Conservation (phyloP, 2,888 invertebrate species). For the Ophion ellenae region DNA sequence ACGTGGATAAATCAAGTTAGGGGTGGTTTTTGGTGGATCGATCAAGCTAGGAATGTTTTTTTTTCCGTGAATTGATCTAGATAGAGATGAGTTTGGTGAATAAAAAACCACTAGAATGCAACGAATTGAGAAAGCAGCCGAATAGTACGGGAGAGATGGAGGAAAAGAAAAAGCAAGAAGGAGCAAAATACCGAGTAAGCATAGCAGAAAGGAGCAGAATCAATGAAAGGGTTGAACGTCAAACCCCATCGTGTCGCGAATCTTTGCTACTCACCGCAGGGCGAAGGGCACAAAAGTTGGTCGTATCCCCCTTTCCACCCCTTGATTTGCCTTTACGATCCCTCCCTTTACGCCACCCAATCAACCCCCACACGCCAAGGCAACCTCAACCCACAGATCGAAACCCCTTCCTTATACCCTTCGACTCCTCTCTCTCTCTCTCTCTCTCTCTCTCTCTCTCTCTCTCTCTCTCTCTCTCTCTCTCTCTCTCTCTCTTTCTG, state of each 20-base stretch:
- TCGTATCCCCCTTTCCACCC: conserved; percentile 63
- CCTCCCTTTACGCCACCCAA: conserved; percentile 68
- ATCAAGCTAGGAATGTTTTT: neutral
- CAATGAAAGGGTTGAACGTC: conserved; percentile 83
- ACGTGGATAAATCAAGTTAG: conserved; percentile 67
- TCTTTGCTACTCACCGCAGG: conserved; percentile 78
- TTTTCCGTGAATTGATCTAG: too few relatives aligned
- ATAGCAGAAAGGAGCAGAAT: conserved; percentile 79
- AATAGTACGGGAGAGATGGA: neutral
- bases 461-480: conserved; percentile 68
- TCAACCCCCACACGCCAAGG: conserved; percentile 69
- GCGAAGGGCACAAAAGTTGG: conserved; percentile 64
- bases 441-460: conserved; percentile 67
- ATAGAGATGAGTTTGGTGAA: too few relatives aligned
- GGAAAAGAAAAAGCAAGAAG: conserved; percentile 25
- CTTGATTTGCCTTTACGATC: conserved; percentile 70
- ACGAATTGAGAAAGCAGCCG: neutral
- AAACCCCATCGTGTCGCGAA: conserved; percentile 83
- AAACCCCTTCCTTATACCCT: conserved; percentile 67
- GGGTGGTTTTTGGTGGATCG: conserved; percentile 75
- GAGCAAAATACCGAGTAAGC: conserved; percentile 65
- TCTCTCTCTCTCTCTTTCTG: conserved; percentile 68
- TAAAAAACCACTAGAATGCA: neutral
- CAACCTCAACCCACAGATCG: conserved; percentile 69
- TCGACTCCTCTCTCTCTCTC: conserved; percentile 67